Evolutionary conservation across 2,113 vertebrate species (phyloP).

Genomic region (Pan paniscus): DNA sequence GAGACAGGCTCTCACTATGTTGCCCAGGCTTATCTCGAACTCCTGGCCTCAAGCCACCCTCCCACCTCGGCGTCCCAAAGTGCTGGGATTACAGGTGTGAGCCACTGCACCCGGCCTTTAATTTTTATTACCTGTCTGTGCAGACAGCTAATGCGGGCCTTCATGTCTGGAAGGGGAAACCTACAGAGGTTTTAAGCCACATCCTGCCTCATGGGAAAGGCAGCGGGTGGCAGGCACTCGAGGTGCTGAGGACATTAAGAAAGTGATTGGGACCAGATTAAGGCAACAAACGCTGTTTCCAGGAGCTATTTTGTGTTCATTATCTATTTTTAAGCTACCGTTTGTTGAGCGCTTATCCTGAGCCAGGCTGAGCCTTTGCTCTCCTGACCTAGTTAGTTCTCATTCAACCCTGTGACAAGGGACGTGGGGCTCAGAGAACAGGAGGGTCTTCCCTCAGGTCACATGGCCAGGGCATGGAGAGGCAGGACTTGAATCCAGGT

Average conservation of each 20-base stretch:
- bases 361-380: neutral
- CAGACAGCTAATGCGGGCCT: neutral
- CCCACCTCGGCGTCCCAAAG: too few relatives aligned
- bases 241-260: neutral
- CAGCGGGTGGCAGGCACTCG: neutral
- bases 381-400: slow-evolving; percentile 30
- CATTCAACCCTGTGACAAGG: neutral
- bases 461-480: neutral
- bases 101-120: too few relatives aligned
- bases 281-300: neutral
- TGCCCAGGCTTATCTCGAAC: too few relatives aligned
- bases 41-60: too few relatives aligned
- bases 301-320: neutral
- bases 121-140: neutral
- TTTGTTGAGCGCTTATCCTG: neutral
- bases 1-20: too few relatives aligned
- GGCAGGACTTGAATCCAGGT: neutral
- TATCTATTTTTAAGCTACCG: slow-evolving; percentile 1
- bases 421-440: neutral
- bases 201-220: neutral
- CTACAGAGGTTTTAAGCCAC: neutral
- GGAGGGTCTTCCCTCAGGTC: neutral
- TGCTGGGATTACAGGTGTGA: too few relatives aligned
- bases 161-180: neutral
- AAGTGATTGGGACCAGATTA: neutral